Evolutionary conservation across 2,797 vertebrate species (phyloP).

Genomic region (Naso thynnoides): DNA sequence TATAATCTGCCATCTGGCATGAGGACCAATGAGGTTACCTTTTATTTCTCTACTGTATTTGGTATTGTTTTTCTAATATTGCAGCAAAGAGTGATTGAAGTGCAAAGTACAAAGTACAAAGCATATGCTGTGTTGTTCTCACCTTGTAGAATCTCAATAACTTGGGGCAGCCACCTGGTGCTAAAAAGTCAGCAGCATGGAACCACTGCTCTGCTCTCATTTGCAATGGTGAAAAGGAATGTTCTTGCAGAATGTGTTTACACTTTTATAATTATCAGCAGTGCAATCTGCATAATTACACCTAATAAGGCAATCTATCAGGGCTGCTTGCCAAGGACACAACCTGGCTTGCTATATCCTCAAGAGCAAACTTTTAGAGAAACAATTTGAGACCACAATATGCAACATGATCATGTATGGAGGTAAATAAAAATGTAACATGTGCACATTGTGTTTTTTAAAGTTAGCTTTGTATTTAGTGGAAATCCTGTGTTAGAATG

Average conservation of each 20-base stretch:
- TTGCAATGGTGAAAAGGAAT: slow-evolving; percentile 73
- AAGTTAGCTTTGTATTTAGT: slow-evolving; percentile 12
- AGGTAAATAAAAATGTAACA: slow-evolving; percentile 6
- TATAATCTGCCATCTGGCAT: slow-evolving; percentile 52
- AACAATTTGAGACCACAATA: slow-evolving; percentile 21
- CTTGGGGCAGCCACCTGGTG: slow-evolving; percentile 71
- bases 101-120: slow-evolving; percentile 59
- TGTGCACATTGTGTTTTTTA: neutral
- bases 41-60: slow-evolving; percentile 15
- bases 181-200: slow-evolving; percentile 69
- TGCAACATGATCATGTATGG: neutral
- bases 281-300: slow-evolving; percentile 79
- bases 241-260: slow-evolving; percentile 76
- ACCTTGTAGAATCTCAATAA: slow-evolving; percentile 73
- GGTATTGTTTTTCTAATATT: slow-evolving; percentile 25
- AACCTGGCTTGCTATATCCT: slow-evolving; percentile 59
- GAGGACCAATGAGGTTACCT: slow-evolving; percentile 47
- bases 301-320: slow-evolving; percentile 79
- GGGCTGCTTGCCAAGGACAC: slow-evolving; percentile 71
- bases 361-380: slow-evolving; percentile 49
- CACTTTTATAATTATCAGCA: slow-evolving; percentile 77
- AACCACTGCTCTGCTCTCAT: slow-evolving; percentile 63
- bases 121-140: slow-evolving; percentile 63
- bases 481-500: slow-evolving; percentile 33
- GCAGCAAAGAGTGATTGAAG: slow-evolving; percentile 30